Evolutionary conservation across 2,888 invertebrate genomes (phyloP).

Genomic region (Diaprepes abbreviatus): DNA sequence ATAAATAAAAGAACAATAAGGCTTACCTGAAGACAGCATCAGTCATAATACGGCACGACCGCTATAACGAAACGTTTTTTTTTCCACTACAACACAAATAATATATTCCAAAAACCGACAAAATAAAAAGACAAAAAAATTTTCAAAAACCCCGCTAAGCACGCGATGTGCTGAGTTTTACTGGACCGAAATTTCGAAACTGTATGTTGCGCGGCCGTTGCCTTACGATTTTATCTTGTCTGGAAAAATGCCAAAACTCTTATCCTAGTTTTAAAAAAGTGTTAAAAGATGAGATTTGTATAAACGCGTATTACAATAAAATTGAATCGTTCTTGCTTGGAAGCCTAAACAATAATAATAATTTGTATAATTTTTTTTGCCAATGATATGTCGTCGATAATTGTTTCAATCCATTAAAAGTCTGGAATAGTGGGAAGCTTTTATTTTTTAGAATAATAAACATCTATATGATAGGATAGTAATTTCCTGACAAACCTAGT

Average conservation of each 20-base stretch:
- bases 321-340: not conserved
- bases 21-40: conserved; percentile 38
- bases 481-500: too few species aligned
- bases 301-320: conserved; percentile 19
- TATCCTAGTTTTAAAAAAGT: conserved; percentile 46
- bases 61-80: not conserved
- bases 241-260: conserved; percentile 41
- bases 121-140: conserved; percentile 18
- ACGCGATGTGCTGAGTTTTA: conserved; percentile 22
- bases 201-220: conserved; percentile 42
- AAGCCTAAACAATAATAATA: conserved; percentile 4
- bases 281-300: conserved; percentile 35
- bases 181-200: conserved; percentile 39
- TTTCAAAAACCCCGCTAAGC: conserved; percentile 22
- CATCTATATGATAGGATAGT: too few species aligned
- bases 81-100: not conserved
- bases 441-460: conserved; percentile 7
- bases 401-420: conserved; percentile 1
- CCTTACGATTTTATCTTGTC: conserved; percentile 43
- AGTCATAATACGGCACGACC: conserved; percentile 25
- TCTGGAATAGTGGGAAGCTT: not conserved
- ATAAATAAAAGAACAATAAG: too few species aligned
- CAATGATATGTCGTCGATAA: conserved; percentile 13
- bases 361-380: conserved; percentile 1
- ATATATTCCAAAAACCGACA: conserved; percentile 4